Percentiles rank a stretch among this genome's conserved stretches.
phyloP scores from a whole-genome alignment of 2,888 invertebrate species.

The Clivina fossor region DNA sequence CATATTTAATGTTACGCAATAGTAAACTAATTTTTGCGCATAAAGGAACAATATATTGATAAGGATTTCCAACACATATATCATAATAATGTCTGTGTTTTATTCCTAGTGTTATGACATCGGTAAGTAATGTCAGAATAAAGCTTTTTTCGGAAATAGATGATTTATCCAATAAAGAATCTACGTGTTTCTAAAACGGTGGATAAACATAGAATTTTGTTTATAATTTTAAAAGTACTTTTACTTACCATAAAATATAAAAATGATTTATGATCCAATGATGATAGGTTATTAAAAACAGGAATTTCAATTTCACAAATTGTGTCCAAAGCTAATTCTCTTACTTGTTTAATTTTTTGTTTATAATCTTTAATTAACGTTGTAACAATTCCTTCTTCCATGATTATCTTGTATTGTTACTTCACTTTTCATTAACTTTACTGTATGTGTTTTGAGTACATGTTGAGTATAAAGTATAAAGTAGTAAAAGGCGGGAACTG shows the following conservation, averaged over 20 bases:
- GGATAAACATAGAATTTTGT: too few species aligned
- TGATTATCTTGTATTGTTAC: too few species aligned
- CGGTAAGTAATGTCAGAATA: conserved; percentile 1
- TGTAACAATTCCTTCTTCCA: too few species aligned
- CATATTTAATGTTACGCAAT: too few species aligned
- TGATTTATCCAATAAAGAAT: too few species aligned
- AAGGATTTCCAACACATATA: background rate
- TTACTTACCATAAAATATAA: background rate
- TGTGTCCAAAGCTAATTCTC: background rate
- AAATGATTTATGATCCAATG: background rate
- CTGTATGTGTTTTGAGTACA: too few species aligned
- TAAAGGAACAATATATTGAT: conserved; percentile 1
- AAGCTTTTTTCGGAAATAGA: background rate
- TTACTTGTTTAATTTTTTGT: background rate
- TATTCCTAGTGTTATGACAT: conserved; percentile 30
- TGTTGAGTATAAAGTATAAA: too few species aligned
- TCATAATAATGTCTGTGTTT: conserved; percentile 25
- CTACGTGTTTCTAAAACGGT: too few species aligned
- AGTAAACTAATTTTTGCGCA: conserved; percentile 27
- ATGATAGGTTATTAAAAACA: background rate
- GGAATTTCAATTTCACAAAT: conserved; percentile 1
- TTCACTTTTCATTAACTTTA: too few species aligned
- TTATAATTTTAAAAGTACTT: too few species aligned
- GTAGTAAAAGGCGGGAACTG: too few species aligned
- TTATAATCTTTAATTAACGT: background rate